A percentile compares a stretch with the other conserved stretches of the same genome.
phyloP scores from a whole-genome alignment of 2,888 invertebrate species.

The Spodoptera exigua region DNA sequence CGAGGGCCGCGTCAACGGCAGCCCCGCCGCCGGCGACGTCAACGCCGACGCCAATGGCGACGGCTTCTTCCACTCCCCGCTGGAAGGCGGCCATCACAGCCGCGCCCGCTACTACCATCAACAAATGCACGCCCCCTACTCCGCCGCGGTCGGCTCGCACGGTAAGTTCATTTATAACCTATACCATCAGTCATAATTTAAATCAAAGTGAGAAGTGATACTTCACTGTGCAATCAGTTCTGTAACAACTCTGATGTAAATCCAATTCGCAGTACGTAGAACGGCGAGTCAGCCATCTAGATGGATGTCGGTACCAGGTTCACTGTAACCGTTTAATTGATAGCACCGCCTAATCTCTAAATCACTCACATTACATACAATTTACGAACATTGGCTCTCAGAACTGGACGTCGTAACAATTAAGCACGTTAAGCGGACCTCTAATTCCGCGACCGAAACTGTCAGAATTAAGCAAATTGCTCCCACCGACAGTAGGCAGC shows the following conservation, averaged over 20 bases:
- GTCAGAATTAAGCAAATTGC: conserved; percentile 82
- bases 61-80: conserved; percentile 89
- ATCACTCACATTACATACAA: conserved; percentile 55
- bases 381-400: conserved; percentile 61
- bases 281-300: neutral
- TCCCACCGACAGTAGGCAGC: conserved; percentile 75
- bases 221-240: neutral
- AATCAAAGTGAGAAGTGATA: neutral
- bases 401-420: conserved; percentile 73
- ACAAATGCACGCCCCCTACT: conserved; percentile 89
- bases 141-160: conserved; percentile 87
- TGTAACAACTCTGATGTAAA: neutral
- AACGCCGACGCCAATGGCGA: conserved; percentile 87
- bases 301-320: conserved; percentile 5
- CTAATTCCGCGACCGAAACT: conserved; percentile 70
- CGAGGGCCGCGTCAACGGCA: conserved; percentile 88
- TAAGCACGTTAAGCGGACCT: conserved; percentile 70
- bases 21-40: conserved; percentile 85
- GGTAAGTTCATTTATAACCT: conserved; percentile 71
- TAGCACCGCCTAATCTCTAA: conserved; percentile 33
- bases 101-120: conserved; percentile 89
- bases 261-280: neutral
- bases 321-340: conserved; percentile 40
- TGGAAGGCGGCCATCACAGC: conserved; percentile 88
- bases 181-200: conserved; percentile 4